Conservation (phyloP, 2,888 invertebrate genomes). For the Notodonta dromedarius region DNA sequence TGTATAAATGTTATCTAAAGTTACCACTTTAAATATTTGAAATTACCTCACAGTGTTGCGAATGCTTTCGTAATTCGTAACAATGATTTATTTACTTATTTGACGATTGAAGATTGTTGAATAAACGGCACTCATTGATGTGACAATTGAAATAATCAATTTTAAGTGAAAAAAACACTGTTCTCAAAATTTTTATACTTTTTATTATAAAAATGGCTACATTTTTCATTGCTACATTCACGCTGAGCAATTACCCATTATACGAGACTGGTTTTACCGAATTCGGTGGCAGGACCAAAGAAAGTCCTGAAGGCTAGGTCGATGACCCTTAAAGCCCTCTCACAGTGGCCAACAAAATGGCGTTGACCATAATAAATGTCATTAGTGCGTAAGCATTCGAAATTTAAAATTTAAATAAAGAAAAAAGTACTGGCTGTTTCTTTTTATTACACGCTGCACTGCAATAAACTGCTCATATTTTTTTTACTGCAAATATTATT, state of each 20-base stretch:
- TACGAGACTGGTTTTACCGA: conserved; percentile 30
- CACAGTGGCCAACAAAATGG: conserved; percentile 33
- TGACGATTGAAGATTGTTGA: not conserved
- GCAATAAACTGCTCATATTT: no score
- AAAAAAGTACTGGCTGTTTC: not conserved
- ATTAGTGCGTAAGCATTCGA: not conserved
- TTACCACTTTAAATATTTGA: conserved; percentile 5
- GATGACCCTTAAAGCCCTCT: conserved; percentile 36
- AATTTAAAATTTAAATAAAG: not conserved
- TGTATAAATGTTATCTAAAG: not conserved
- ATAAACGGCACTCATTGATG: no score
- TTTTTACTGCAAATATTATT: no score
- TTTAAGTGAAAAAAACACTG: no score
- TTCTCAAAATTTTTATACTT: not conserved
- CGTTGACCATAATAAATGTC: conserved; percentile 12
- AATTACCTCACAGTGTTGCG: conserved; percentile 21
- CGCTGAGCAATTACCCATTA: not conserved
- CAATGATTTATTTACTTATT: not conserved
- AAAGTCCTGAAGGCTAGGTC: conserved; percentile 53
- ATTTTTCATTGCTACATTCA: not conserved
- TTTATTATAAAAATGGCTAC: not conserved
- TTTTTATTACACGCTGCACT: not conserved
- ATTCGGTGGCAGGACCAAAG: conserved; percentile 42
- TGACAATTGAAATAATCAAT: no score
- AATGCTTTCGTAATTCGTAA: conserved; percentile 9